Evolutionary conservation across 64 coral and sea anemone species (phyloP), one percentile per base, ranked within the genome.

Genomic region (Exaiptasia diaphana): DNA sequence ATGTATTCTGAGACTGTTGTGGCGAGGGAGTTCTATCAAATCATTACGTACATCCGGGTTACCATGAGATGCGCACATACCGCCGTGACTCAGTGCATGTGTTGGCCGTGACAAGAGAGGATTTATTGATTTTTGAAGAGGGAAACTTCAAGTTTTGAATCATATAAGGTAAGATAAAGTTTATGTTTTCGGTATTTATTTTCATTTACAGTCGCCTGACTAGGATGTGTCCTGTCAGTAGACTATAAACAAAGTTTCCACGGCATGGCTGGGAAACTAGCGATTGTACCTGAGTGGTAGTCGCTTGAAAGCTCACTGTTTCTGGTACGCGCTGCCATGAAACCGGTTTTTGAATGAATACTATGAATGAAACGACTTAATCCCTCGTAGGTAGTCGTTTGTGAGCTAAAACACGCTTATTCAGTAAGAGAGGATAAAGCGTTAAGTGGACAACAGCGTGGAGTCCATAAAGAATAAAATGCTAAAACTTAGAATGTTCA

Each of bases 1-100:
- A 84, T 76, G 84, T 86, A 38, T 14, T 33, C 37, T 87, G 85
- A 39, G 34, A 68, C 15, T 87, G 85, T 59, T 78, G 85, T 50
- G 63, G 73, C n/a, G n/a, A n/a, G n/a, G n/a, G n/a, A 38, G 20
- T 78, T 78, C 75, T 78, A 78, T 55, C 75, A 80, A 64, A 80
- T 64, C 76, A 80, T 80, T 80, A 80, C 36, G 28, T 33, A 64
- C 55, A 64, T 43, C 34, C 37, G 40, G 57, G 55, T 45, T 79
- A 63, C 76, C 39, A 79, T 59, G 54, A 78, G 75, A 78, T 79
- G 56, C 38, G 76, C 53, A 79, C 38, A 38, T 38, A 79, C 76
- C 2, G 76, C 76, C 38, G 55, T 21, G 26, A 58, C 53, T 63
- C 76, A 79, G 76, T 43, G 76, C 76, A 79, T 40, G 24, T n/a